phyloP scores from a whole-genome alignment of 2,113 vertebrate genomes.

The Neopipo cinnamomea region DNA sequence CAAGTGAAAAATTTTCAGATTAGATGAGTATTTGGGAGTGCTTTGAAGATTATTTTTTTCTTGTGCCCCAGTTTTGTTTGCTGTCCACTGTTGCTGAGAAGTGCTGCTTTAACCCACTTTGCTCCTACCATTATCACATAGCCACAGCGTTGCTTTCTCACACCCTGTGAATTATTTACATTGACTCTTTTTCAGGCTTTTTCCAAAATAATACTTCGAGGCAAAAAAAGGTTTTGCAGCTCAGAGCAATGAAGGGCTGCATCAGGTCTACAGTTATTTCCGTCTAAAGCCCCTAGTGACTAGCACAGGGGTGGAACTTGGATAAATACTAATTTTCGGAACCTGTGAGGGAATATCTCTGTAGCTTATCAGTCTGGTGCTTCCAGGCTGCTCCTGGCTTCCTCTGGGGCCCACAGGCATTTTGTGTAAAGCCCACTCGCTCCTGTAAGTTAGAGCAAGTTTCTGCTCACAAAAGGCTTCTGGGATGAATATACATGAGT shows the following conservation, averaged over 20 bases:
- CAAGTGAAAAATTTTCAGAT: not conserved
- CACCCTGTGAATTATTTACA: not conserved
- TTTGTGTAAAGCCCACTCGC: not conserved
- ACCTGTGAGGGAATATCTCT: not conserved
- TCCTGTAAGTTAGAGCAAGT: not conserved
- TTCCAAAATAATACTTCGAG: not conserved
- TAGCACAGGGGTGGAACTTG: not conserved
- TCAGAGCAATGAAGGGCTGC: not conserved
- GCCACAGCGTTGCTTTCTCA: not conserved
- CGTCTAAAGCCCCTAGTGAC: not conserved
- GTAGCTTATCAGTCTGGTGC: not conserved
- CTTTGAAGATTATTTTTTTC: not conserved
- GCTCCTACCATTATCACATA: not conserved
- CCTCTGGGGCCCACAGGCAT: not conserved
- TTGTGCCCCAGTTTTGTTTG: accelerated
- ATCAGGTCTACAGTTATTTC: not conserved
- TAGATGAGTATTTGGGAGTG: not conserved
- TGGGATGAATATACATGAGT: not conserved
- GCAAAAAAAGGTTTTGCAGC: not conserved
- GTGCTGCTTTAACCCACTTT: not conserved
- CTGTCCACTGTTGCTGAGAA: not conserved
- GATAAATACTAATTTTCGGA: not conserved
- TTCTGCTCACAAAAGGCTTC: not conserved
- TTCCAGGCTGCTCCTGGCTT: not conserved
- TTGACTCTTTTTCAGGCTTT: not conserved